Evolutionary conservation across 1,140 invertebrate genomes (phyloP).

Genomic region (Neelides sp.): DNA sequence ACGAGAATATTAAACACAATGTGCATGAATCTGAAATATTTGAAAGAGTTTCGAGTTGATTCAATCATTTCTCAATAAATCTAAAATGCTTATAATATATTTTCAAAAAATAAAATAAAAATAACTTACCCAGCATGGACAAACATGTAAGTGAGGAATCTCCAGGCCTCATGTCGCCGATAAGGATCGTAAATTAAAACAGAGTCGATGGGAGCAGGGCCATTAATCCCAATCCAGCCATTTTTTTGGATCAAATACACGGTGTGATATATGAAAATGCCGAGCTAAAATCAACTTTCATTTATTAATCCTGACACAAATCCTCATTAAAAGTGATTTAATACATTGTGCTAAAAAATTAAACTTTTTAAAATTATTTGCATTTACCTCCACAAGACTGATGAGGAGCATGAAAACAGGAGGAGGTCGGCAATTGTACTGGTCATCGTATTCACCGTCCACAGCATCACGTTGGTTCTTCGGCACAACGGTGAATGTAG

Average conservation of each 20-base stretch:
- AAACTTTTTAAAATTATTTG: background rate
- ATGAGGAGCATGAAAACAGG: conserved; percentile 65
- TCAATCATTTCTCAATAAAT: background rate
- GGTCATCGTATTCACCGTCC: conserved; percentile 57
- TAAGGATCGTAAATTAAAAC: conserved; percentile 82
- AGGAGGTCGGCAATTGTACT: conserved; percentile 73
- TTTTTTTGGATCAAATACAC: conserved; percentile 33
- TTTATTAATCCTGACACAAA: background rate
- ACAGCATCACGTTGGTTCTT: conserved; percentile 13
- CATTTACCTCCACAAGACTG: conserved; percentile 37
- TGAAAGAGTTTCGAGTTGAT: conserved; percentile 8
- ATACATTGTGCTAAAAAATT: background rate
- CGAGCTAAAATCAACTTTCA: conserved; percentile 34
- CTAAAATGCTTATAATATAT: background rate
- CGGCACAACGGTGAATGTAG: too few relatives aligned
- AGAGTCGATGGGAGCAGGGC: conserved; percentile 53
- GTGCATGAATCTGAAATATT: conserved; percentile 51
- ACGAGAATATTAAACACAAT: conserved; percentile 83
- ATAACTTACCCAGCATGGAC: conserved; percentile 76
- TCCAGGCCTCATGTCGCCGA: conserved; percentile 74
- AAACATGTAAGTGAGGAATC: conserved; percentile 90
- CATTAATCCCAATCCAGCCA: conserved; percentile 28
- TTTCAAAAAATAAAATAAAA: background rate
- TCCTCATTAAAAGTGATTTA: background rate
- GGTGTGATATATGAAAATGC: conserved; percentile 40